phyloP scores from a whole-genome alignment of 2,797 vertebrate species.

The Lerista edwardsae region DNA sequence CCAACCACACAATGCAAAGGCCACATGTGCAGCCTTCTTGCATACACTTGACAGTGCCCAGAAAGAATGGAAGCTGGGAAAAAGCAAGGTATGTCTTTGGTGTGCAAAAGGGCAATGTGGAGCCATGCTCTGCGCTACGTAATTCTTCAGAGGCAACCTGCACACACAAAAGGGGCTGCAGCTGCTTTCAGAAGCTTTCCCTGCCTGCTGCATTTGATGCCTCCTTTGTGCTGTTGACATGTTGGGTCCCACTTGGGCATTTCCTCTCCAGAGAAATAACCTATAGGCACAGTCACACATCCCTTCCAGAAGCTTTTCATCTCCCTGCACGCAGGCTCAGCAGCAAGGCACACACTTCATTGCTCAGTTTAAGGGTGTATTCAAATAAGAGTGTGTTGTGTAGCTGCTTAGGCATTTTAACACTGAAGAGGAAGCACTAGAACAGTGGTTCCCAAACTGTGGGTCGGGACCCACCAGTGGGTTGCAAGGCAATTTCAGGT shows the following conservation, averaged over 20 bases:
- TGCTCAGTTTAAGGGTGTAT: background rate
- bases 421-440: background rate
- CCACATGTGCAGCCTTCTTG: constrained; percentile 81
- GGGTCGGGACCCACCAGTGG: too few relatives aligned
- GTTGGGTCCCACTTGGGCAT: background rate
- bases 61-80: constrained; percentile 89
- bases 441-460: too few relatives aligned
- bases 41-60: constrained; percentile 76
- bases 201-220: background rate
- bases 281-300: background rate
- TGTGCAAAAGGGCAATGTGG: background rate
- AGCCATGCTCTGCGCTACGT: background rate
- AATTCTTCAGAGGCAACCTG: background rate
- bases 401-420: background rate
- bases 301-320: background rate
- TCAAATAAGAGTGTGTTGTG: background rate
- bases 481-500: too few relatives aligned
- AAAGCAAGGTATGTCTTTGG: constrained; percentile 85
- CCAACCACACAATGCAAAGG: constrained; percentile 71
- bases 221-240: constrained; percentile 6
- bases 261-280: background rate
- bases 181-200: background rate
- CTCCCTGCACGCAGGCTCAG: constrained; percentile 3
- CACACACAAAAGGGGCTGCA: background rate
- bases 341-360: background rate